Base-by-base conservation (phyloP, 2,888 invertebrate genomes). In the Chrysolina haemoptera region DNA sequence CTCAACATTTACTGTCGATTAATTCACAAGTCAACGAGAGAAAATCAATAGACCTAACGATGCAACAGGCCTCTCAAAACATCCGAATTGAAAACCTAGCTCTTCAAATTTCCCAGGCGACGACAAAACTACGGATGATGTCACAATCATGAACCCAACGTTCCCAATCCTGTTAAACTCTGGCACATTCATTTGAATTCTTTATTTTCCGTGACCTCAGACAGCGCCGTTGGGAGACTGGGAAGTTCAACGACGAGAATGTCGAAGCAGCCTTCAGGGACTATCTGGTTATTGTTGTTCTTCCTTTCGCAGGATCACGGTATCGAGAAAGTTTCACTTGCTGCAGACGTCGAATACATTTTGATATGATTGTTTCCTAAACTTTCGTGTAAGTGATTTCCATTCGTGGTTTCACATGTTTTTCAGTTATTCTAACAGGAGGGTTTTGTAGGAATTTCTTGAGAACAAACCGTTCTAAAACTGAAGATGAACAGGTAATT, bases 21-120 rank as follows among this genome's bases (percentile, higher is more conserved):
- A 18, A 50, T 14, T 11, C 27, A 53, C 63, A 67, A 68, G 70
- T 67, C 43, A 67, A 70, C 55, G 55, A 62, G 62, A 68, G 74
- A 68, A 74, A 74, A 80, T 75, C 71, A 74, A 70, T 78, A 78
- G 74, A 67, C 59, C 18, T 67, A 70, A 40, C 68, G 22, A 68
- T 79, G 78, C 80, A 80, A 78, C 79, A 79, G 74, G 78, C 75
- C 76, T 76, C 77, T 80, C 77, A 71, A 71, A 63, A 68, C 68
- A 73, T 70, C 48, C 55, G 62, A 65, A 70, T 73, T 70, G 69
- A 73, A 75, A 75, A 79, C 68, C 76, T 59, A 62, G 74, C 68
- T 64, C 64, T 50, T 67, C 53, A 68, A 72, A 80, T 80, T 78
- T 80, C 79, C 80, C 79, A 69, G 62, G 75, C 70, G 75, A 59